These are phyloP conservation scores for Liolophura sinensis DNA, from an alignment of 1,140 invertebrate species.

Conservation along the genomic window DNA sequence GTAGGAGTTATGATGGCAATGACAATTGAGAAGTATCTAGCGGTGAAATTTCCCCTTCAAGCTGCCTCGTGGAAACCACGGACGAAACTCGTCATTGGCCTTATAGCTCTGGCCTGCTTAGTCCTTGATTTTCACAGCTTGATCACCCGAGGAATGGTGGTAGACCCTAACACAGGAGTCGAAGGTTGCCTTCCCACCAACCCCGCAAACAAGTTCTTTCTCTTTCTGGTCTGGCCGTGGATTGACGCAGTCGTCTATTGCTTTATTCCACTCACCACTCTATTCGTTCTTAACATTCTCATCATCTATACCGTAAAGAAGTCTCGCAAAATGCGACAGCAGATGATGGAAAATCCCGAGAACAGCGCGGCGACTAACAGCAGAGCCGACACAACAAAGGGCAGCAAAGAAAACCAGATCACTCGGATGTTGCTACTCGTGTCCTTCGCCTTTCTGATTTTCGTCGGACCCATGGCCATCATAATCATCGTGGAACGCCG, in stretches of 20 bases:
- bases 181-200: neutral
- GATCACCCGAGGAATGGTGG: neutral
- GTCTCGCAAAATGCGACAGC: conserved; percentile 1
- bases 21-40: too few species aligned
- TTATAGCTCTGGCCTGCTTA: too few species aligned
- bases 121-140: too few species aligned
- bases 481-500: conserved; percentile 8
- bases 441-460: conserved; percentile 12
- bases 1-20: too few species aligned
- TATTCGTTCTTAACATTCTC: conserved; percentile 9
- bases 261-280: conserved; percentile 7
- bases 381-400: neutral
- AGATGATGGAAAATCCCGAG: too few species aligned
- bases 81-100: too few species aligned
- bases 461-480: conserved; percentile 11
- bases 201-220: neutral
- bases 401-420: conserved; percentile 5
- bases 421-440: conserved; percentile 15
- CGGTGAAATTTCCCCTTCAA: too few species aligned
- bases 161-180: neutral
- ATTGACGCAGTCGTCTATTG: conserved; percentile 14
- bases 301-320: conserved; percentile 4
- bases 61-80: too few species aligned
- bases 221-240: conserved; percentile 7
- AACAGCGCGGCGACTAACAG: neutral